Evolutionary conservation across 2,888 invertebrate species (phyloP).

Genomic region (Oligia latruncula): DNA sequence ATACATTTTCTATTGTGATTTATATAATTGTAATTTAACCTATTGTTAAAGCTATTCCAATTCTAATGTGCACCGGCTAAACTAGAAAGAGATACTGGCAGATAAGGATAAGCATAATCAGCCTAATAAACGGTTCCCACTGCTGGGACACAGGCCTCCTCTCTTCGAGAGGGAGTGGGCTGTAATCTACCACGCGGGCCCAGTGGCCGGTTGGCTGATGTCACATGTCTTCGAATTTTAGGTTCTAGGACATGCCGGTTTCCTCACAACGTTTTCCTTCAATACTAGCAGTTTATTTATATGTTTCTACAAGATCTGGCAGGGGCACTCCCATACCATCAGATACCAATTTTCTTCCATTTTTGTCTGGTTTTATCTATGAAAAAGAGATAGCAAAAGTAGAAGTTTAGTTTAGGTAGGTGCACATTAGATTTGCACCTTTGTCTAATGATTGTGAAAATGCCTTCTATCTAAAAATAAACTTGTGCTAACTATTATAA

Average conservation of each 20-base stretch:
- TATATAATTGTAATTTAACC: constrained; percentile 27
- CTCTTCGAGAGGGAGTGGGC: too few relatives aligned
- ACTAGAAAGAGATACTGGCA: neutral
- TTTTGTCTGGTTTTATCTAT: neutral
- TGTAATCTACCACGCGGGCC: too few relatives aligned
- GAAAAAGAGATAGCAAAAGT: neutral
- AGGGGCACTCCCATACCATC: too few relatives aligned
- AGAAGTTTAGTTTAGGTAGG: neutral
- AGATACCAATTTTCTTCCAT: neutral
- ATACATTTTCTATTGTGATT: constrained; percentile 21
- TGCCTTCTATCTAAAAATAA: constrained; percentile 43
- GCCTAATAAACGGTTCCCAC: too few relatives aligned
- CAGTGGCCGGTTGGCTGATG: too few relatives aligned
- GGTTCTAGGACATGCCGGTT: too few relatives aligned
- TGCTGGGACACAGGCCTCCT: too few relatives aligned
- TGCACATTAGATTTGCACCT: neutral
- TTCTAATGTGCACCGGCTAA: constrained; percentile 18
- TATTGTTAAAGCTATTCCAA: constrained; percentile 22
- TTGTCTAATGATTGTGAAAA: constrained; percentile 45
- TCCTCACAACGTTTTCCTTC: too few relatives aligned
- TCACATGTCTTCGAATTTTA: too few relatives aligned
- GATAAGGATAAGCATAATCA: neutral
- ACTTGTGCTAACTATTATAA: constrained; percentile 33
- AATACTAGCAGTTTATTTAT: neutral
- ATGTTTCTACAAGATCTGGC: too few relatives aligned